These are phyloP conservation scores for Patiria miniata DNA, from an alignment of 35 echinoderm and acorn worm genomes.

Conservation along the genomic window DNA sequence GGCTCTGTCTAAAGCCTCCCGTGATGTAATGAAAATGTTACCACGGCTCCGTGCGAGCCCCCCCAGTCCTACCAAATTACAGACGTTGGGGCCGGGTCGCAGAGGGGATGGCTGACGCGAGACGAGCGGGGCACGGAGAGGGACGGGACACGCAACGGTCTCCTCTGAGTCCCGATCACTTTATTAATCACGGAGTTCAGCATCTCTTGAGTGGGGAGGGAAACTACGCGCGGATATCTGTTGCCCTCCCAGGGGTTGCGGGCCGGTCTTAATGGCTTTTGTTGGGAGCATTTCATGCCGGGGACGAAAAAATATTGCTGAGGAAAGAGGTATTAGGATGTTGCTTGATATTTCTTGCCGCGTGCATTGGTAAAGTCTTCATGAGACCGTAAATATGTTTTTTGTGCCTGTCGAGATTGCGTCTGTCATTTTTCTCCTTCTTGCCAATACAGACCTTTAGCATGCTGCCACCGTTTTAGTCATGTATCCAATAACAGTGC, in stretches of 20 bases:
- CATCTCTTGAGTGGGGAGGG: background rate
- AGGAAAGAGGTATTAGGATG: background rate
- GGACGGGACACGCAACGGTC: background rate
- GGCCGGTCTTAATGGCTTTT: conserved; percentile 4
- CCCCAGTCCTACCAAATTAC: conserved; percentile 15
- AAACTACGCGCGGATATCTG: background rate
- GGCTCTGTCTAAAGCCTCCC: background rate
- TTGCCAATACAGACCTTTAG: background rate
- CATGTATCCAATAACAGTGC: too few species aligned
- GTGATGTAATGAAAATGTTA: conserved; percentile 25
- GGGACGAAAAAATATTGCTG: background rate
- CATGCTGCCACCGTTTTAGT: too few species aligned
- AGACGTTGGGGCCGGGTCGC: background rate
- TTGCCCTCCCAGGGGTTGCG: background rate
- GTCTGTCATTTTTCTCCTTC: background rate
- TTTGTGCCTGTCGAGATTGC: background rate
- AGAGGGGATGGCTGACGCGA: too few species aligned
- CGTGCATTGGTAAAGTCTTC: background rate
- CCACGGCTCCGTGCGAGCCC: conserved; percentile 9
- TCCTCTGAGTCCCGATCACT: background rate
- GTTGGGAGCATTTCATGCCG: background rate
- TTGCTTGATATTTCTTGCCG: background rate
- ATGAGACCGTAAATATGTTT: background rate
- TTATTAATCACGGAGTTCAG: conserved; percentile 26
- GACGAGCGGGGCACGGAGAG: background rate